Evolutionary conservation across 2,888 invertebrate genomes (phyloP), one percentile per base, ranked within the genome.

Genomic region (Philonicus albiceps): DNA sequence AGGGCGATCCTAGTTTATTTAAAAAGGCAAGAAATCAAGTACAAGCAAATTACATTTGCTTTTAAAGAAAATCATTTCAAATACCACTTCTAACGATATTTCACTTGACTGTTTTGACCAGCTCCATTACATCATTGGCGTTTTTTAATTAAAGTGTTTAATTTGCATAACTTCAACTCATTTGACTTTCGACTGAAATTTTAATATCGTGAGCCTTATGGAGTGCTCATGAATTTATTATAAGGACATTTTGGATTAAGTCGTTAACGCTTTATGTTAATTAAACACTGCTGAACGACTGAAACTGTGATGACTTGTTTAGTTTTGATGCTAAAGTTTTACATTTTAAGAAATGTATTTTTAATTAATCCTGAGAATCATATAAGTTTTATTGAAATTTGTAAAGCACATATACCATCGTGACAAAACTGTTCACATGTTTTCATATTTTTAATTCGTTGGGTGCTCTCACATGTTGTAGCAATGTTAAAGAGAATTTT

Each of bases 181-280:
- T 64, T 64, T 27, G 64, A 22, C 13, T 19, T 64, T 64, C 13
- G 27, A n/a, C 64, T 64, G 64, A 64, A 64, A 27, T 43, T 43
- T 78, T 78, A 78, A 78, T 78, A 78, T 49, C 19, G 16, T 49
- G 22, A 78, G 43, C 78, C 49, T 53, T 30, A 27, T 30, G 78
- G 30, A 78, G 49, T 53, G 7, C 40, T n/a, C 22, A 30, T 49
- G 78, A 78, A 78, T 78, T 53, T 16, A 78, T 78, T 78, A 78
- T 64, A 78, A 49, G 43, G 27, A 16, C n/a, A 78, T 49, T 78
- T 78, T 78, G 27, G 78, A 78, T 30, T 78, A 78, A 78, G 49
- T 78, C 49, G 78, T 78, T 78, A 78, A 49, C 78, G 40, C 30
- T 78, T 78, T 78, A 78, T 78, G 78, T 49, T 43, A 78, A 78